Evolutionary conservation across 2,797 vertebrate genomes (phyloP), one percentile per base, ranked within the genome.

Genomic region (Phataginus tricuspis): DNA sequence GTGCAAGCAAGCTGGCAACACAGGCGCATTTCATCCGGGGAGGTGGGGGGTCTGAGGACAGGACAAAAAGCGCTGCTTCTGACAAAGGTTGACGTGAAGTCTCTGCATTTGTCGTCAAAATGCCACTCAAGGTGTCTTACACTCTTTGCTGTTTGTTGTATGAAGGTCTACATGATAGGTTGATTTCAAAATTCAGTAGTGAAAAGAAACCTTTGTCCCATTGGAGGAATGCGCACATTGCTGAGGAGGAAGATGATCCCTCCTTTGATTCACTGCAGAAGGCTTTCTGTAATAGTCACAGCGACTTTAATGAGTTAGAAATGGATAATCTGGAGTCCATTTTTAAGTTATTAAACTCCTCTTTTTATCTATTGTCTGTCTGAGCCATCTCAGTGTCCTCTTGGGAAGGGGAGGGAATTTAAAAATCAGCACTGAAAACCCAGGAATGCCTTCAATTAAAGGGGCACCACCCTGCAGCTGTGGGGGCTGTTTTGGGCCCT

Each of bases 91-190:
- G 7, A 19, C 51, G 11, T 57, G 12, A 64, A 39, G 39, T 39
- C 23, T 42, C 23, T 25, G 37, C 12, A 13, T 71, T 71, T 27
- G 19, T 19, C 51, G 7, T 27, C 18, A 31, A n/a, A 55, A 77
- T 10, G 1, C 12, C 7, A 25, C 3, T 23, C 23, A 2, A 74
- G 25, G 45, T 49, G 34, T 25, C 55, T 69, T 10, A 4, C 37
- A 4, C 0, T 87, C 1, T 31, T 27, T 0, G 0, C 2, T 3
- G 1, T 10, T 7, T 12, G 16, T 29, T 2, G 7, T 29, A 2
- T 9, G 1, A 31, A 68, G 49, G 25, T 37, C 59, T 7, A 0
- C 0, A 0, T 5, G 25, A 1, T 13, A 18, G 1, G 0, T 1
- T 55, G n/a, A 37, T 29, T 59, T 89, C n/a, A 57, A 25, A n/a